Conservation (phyloP, 2,888 invertebrate species). For the Andrena bucephala region DNA sequence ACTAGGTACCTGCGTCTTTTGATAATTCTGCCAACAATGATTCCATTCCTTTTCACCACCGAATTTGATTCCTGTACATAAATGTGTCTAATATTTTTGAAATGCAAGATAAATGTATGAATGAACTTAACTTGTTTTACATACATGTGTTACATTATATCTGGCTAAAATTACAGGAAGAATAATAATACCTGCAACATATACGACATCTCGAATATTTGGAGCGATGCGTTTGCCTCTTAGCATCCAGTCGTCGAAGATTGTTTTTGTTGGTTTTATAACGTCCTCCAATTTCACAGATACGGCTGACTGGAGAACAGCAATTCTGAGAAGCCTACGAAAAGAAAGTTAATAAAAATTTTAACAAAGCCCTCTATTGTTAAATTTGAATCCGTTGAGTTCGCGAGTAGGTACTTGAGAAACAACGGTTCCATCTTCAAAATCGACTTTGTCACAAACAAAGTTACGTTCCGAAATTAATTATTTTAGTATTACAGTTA, state of each 20-base stretch:
- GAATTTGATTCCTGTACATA: conserved; percentile 88
- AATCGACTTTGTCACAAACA: no score
- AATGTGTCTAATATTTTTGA: not conserved
- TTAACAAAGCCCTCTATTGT: not conserved
- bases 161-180: not conserved
- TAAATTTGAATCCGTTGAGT: no score
- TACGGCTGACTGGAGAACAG: conserved; percentile 90
- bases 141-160: no score
- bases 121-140: no score
- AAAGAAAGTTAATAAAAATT: conserved; percentile 49
- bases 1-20: conserved; percentile 88
- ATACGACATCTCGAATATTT: conserved; percentile 91
- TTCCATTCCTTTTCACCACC: conserved; percentile 91
- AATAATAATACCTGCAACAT: conserved; percentile 85
- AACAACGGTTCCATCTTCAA: no score
- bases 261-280: conserved; percentile 89
- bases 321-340: conserved; percentile 89
- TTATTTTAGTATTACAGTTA: no score
- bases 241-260: conserved; percentile 91
- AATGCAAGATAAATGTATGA: not conserved
- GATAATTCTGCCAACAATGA: conserved; percentile 91
- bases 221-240: conserved; percentile 89
- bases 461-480: no score
- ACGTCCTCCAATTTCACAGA: conserved; percentile 90
- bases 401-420: no score